A percentile compares a stretch with the other conserved stretches of the same genome.
phyloP scores from a whole-genome alignment of 2,113 vertebrate genomes.

The Rhegmatorhina hoffmannsi region DNA sequence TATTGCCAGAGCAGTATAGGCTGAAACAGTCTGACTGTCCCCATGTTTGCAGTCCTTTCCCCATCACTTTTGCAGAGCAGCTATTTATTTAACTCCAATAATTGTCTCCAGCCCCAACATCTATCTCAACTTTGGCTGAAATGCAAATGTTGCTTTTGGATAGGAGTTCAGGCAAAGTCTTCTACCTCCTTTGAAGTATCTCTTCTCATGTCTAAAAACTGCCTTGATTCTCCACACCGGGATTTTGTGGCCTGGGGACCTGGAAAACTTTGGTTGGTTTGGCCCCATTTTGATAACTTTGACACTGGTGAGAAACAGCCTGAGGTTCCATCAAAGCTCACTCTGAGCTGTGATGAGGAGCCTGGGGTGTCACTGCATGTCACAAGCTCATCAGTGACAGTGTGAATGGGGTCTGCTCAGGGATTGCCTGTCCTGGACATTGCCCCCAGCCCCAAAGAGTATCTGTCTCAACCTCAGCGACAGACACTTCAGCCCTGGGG shows the following conservation, averaged over 20 bases:
- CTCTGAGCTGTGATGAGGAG: not conserved
- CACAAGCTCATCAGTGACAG: not conserved
- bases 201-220: not conserved
- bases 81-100: not conserved
- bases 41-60: not conserved
- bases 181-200: not conserved
- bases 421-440: not conserved
- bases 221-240: fast-evolving
- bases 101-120: not conserved
- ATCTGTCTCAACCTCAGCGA: not conserved
- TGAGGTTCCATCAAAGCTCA: not conserved
- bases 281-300: not conserved
- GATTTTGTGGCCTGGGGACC: not conserved
- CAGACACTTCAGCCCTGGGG: not conserved
- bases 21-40: not conserved
- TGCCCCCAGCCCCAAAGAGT: not conserved
- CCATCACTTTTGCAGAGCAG: not conserved
- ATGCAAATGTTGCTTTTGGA: not conserved
- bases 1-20: not conserved
- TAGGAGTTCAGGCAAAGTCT: not conserved
- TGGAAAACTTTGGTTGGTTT: not conserved
- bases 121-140: not conserved
- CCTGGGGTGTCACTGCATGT: not conserved
- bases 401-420: not conserved
- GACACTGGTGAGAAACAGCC: not conserved